Evolutionary conservation across 2,797 vertebrate genomes (phyloP).

Genomic region (Poeciliopsis turneri): DNA sequence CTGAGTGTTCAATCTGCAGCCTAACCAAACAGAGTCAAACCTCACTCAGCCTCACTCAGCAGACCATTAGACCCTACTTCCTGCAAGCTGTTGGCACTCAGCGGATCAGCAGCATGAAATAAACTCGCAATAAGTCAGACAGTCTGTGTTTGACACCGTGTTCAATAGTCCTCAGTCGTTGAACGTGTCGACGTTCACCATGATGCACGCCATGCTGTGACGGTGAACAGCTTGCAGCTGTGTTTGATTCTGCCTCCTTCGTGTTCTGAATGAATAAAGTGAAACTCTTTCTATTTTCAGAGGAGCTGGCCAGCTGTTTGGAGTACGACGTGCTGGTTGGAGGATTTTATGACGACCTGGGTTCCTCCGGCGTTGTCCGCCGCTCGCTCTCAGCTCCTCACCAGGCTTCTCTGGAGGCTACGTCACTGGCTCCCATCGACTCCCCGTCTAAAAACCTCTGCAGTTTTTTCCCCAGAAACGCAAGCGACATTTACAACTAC

Average conservation of each 20-base stretch:
- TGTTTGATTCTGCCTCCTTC: neutral
- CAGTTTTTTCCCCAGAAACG: slow-evolving; percentile 87
- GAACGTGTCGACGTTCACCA: neutral
- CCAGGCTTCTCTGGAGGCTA: slow-evolving; percentile 77
- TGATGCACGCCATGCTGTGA: no score
- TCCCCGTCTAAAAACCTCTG: slow-evolving; percentile 88
- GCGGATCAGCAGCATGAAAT: neutral
- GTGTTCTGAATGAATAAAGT: slow-evolving; percentile 3
- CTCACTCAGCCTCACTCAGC: slow-evolving; percentile 14
- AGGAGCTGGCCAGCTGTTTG: slow-evolving; percentile 85
- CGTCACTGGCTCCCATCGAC: slow-evolving; percentile 72
- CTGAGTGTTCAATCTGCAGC: slow-evolving; percentile 16
- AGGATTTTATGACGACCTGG: slow-evolving; percentile 81
- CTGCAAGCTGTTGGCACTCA: slow-evolving; percentile 27
- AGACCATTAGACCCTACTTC: slow-evolving; percentile 21
- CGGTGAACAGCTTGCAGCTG: neutral
- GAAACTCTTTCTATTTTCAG: slow-evolving; percentile 65
- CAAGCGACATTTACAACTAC: slow-evolving; percentile 88
- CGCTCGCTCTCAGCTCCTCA: slow-evolving; percentile 82
- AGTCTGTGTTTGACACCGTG: neutral
- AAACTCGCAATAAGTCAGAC: neutral
- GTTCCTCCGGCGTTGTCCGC: slow-evolving; percentile 49
- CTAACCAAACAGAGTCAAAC: slow-evolving; percentile 37
- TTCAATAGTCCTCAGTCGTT: neutral
- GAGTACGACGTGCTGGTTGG: slow-evolving; percentile 78